Percentiles rank a stretch among this genome's conserved stretches.
Evolutionary conservation across 1,140 invertebrate species (phyloP).

Genomic region (Nymphalis io): DNA sequence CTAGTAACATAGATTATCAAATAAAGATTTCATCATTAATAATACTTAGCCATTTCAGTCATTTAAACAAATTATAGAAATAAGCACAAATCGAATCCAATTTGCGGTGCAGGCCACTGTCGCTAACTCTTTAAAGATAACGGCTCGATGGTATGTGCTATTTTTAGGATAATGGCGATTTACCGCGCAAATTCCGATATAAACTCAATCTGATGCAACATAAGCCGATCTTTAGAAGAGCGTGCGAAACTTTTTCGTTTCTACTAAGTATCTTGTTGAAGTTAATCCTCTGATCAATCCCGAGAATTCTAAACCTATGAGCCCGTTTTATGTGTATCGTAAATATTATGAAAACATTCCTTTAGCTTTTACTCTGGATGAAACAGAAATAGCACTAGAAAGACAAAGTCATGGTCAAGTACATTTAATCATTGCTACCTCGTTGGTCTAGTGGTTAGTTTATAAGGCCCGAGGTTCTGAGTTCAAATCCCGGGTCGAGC

Average conservation of each 20-base stretch:
- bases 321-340: conserved; percentile 12
- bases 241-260: conserved; percentile 4
- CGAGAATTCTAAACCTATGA: conserved; percentile 6
- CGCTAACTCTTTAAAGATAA: conserved; percentile 24
- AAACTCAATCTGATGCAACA: not conserved
- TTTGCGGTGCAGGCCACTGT: conserved; percentile 4
- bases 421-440: not conserved
- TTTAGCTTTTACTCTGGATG: not conserved
- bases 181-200: conserved; percentile 21
- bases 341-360: conserved; percentile 9
- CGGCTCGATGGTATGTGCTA: conserved; percentile 25
- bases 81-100: not conserved
- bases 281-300: conserved; percentile 3
- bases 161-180: conserved; percentile 23
- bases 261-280: conserved; percentile 9
- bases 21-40: too few species aligned
- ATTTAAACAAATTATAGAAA: too few species aligned
- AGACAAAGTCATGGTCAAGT: not conserved
- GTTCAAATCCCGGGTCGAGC: too few species aligned
- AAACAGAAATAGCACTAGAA: not conserved
- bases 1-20: too few species aligned
- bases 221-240: conserved; percentile 13
- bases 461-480: too few species aligned
- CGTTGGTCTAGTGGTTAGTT: too few species aligned
- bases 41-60: too few species aligned